Conservation (phyloP, 2,113 vertebrate genomes). For the Brachyhypopomus gauderio region DNA sequence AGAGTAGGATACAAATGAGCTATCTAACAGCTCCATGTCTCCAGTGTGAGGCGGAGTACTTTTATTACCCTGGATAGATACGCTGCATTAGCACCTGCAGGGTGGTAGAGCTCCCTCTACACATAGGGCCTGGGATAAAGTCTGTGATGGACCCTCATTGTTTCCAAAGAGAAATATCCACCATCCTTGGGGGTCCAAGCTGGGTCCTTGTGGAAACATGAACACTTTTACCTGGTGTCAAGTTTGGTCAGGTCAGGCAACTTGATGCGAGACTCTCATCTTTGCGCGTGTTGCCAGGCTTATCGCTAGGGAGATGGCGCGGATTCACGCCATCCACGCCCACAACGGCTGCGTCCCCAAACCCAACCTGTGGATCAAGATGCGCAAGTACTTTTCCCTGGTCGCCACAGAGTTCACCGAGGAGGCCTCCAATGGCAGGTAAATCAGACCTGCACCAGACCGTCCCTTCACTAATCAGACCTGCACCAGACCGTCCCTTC, state of each 20-base stretch:
- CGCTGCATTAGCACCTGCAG: background rate
- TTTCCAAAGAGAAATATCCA: background rate
- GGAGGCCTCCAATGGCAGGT: slow-evolving; percentile 82
- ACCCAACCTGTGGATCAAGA: slow-evolving; percentile 92
- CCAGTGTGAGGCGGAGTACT: too few species aligned
- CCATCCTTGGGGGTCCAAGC: background rate
- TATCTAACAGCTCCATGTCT: too few species aligned
- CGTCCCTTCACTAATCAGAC: too few species aligned
- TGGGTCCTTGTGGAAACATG: background rate
- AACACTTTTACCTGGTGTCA: background rate
- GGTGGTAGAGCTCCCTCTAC: background rate
- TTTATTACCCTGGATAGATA: too few species aligned
- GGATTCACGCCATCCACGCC: slow-evolving; percentile 91
- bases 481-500: too few species aligned
- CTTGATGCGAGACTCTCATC: too few species aligned
- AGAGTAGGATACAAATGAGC: too few species aligned
- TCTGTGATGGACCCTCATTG: too few species aligned
- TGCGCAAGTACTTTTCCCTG: slow-evolving; percentile 88
- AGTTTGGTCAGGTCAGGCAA: background rate
- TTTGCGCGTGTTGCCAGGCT: slow-evolving; percentile 70
- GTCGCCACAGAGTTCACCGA: slow-evolving; percentile 88
- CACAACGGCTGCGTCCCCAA: slow-evolving; percentile 92
- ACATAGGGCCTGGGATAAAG: background rate
- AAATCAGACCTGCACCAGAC: slow-evolving; percentile 38
- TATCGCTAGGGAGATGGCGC: slow-evolving; percentile 92